Evolutionary conservation across 2,888 invertebrate genomes (phyloP).

Genomic region (Chymomyza caudatula): DNA sequence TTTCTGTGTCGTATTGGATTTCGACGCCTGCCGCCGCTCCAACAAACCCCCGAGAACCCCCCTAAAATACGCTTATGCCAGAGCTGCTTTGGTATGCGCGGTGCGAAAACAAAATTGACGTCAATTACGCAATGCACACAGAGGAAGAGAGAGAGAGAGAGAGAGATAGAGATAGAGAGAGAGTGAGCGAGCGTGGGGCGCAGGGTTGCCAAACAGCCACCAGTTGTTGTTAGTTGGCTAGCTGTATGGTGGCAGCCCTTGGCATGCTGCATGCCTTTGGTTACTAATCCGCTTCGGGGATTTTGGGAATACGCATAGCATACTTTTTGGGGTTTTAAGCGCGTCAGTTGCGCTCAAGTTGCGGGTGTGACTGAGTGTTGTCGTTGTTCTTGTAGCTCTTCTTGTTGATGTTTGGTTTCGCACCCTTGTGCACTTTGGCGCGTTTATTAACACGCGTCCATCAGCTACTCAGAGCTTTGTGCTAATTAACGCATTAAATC

Average conservation of each 20-base stretch:
- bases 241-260: not conserved
- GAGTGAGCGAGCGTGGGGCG: not conserved
- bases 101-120: constrained; percentile 79
- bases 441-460: constrained; percentile 11
- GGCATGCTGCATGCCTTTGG: constrained; percentile 41
- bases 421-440: constrained; percentile 22
- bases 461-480: constrained; percentile 41
- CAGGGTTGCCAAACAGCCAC: constrained; percentile 12
- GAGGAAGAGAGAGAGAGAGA: too few relatives aligned
- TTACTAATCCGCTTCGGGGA: constrained; percentile 78
- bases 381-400: constrained; percentile 32
- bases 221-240: constrained; percentile 38
- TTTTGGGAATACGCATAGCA: constrained; percentile 76
- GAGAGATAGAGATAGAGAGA: too few relatives aligned
- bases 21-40: constrained; percentile 25
- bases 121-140: constrained; percentile 78
- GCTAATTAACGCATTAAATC: constrained; percentile 77
- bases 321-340: constrained; percentile 67
- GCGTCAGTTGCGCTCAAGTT: constrained; percentile 56
- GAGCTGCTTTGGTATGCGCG: constrained; percentile 70
- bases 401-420: constrained; percentile 37
- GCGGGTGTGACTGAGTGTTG: constrained; percentile 22
- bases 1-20: constrained; percentile 65
- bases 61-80: not conserved
- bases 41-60: not conserved